Evolutionary conservation across 1,140 invertebrate species (phyloP).

Genomic region (Scaptomyza pallida): DNA sequence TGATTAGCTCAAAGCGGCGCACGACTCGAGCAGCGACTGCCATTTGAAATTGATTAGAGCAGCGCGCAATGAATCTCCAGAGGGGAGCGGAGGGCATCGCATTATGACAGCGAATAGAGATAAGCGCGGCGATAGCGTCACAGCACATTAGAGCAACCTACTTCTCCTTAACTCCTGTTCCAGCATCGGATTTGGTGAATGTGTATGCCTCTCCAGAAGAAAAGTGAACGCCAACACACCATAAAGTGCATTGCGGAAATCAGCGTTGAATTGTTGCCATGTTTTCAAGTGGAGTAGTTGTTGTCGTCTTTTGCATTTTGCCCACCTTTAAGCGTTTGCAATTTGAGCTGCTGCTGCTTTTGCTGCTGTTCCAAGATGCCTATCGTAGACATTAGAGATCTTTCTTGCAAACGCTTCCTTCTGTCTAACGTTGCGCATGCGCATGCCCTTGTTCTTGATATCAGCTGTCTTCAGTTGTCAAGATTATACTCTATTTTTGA

Average conservation of each 20-base stretch:
- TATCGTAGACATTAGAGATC: conserved; percentile 33
- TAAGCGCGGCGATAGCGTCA: conserved; percentile 57
- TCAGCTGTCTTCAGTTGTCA: conserved; percentile 6
- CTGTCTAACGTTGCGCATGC: conserved; percentile 34
- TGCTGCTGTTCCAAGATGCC: conserved; percentile 24
- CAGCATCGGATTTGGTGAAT: conserved; percentile 29
- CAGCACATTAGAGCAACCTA: conserved; percentile 61
- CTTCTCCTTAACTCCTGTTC: conserved; percentile 1
- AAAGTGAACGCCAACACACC: conserved; percentile 21
- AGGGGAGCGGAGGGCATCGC: conserved; percentile 19
- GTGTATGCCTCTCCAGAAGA: neutral
- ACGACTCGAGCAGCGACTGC: conserved; percentile 47
- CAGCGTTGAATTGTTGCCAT: conserved; percentile 29
- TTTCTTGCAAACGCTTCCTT: conserved; percentile 15
- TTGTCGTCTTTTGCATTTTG: conserved; percentile 1
- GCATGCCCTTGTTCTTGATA: conserved; percentile 34
- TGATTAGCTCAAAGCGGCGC: conserved; percentile 71
- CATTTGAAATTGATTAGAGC: conserved; percentile 79
- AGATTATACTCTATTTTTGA: neutral
- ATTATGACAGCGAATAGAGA: conserved; percentile 65
- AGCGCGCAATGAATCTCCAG: conserved; percentile 1
- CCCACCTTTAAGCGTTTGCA: conserved; percentile 36
- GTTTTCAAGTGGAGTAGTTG: conserved; percentile 27
- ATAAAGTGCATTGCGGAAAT: conserved; percentile 37
- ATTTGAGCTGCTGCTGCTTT: conserved; percentile 19